Base-by-base conservation (phyloP, 2,888 invertebrate genomes). In the Galerucella nymphaeae region DNA sequence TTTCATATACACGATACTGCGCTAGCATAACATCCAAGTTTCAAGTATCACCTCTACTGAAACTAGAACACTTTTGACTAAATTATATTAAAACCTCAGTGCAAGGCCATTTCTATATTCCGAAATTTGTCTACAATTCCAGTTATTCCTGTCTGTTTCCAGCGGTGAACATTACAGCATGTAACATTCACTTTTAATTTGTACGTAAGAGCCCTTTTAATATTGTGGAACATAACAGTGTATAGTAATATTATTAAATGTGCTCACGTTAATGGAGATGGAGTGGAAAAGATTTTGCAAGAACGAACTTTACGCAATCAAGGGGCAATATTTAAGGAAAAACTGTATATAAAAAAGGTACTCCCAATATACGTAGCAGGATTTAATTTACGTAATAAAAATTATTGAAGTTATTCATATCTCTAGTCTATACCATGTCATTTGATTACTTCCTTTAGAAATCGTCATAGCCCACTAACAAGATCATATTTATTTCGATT, bases 161-260 rank as follows among this genome's bases (percentile, higher is more conserved):
- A 16, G 3, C 23, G 11, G 13, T 57, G 18, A 4, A 11, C 20
- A 57, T 18, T 16, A 30, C 20, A 16, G 45, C 20, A 69, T 72
- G 70, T 69, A 74, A 66, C 67, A 69, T 66, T 57, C 20, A 50
- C 53, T 59, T 55, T 53, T 69, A 72, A 75, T 75, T 68, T 70
- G 64, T 65, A 61, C 70, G 67, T 70, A 72, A 70, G 67, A 65
- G 75, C 55, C 70, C 70, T 70, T 71, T 67, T 75, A 72, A 70
- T 75, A 70, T 64, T 59, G 63, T 45, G 65, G 72, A 72, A 62
- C 65, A 69, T 75, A 59, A 61, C 66, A 64, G 30, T 72, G 70
- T 67, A n/a, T n/a, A n/a, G 64, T 70, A 71, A 67, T 38, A 55
- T 66, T 72, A 67, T 72, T 67, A 67, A 66, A 72, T 53, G 71